phyloP scores from a whole-genome alignment of 2,888 invertebrate genomes.

The Scaptomyza caliginosa region DNA sequence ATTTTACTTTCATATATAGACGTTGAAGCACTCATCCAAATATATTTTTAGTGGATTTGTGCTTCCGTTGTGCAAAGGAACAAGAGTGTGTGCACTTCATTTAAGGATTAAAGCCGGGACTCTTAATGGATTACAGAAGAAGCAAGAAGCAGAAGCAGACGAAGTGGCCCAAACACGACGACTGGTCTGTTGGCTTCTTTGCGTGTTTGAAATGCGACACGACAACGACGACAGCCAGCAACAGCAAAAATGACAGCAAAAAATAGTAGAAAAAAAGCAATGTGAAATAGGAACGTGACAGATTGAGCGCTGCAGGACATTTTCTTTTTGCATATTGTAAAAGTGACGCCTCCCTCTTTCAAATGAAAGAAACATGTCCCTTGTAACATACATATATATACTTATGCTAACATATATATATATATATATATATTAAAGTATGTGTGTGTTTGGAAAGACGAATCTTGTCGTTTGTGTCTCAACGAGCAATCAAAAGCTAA shows the following conservation, averaged over 20 bases:
- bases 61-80: slow-evolving; percentile 3
- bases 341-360: slow-evolving; percentile 12
- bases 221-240: slow-evolving; percentile 29
- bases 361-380: slow-evolving; percentile 24
- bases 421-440: neutral
- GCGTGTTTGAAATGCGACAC: slow-evolving; percentile 48
- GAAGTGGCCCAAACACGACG: slow-evolving; percentile 21
- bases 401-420: neutral
- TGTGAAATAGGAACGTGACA: slow-evolving; percentile 55
- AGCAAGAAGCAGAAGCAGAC: neutral
- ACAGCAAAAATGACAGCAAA: neutral
- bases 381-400: neutral
- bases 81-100: slow-evolving; percentile 20
- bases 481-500: slow-evolving; percentile 54
- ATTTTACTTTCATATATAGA: slow-evolving; percentile 1
- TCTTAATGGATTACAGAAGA: slow-evolving; percentile 49
- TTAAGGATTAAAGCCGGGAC: slow-evolving; percentile 35
- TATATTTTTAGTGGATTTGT: slow-evolving; percentile 22
- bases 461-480: slow-evolving; percentile 33
- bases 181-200: slow-evolving; percentile 18
- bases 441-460: slow-evolving; percentile 7
- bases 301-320: slow-evolving; percentile 67
- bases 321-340: slow-evolving; percentile 28
- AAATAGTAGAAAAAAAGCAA: slow-evolving; percentile 28
- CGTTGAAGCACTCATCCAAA: slow-evolving; percentile 10